Evolutionary conservation across 2,888 invertebrate genomes (phyloP).

Genomic region (Limnephilus marmoratus): DNA sequence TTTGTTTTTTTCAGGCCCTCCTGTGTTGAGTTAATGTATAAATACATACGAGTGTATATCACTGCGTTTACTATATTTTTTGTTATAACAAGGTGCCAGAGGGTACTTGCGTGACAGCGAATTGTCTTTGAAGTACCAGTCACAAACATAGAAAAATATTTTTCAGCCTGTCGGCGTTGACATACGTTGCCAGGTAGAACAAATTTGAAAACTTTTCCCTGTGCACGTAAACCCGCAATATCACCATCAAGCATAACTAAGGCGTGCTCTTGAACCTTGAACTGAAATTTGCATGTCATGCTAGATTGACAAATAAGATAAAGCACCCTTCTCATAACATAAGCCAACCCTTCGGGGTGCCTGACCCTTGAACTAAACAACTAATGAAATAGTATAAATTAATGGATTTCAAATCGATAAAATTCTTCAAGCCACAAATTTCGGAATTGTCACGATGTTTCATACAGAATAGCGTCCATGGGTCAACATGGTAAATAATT

Average conservation of each 20-base stretch:
- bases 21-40: too few species aligned
- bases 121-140: background rate
- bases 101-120: too few species aligned
- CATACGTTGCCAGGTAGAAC: background rate
- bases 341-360: background rate
- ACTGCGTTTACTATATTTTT: too few species aligned
- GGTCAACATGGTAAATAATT: too few species aligned
- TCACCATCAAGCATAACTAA: background rate
- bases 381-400: background rate
- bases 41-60: too few species aligned
- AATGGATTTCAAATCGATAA: background rate
- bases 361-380: background rate
- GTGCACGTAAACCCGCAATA: background rate
- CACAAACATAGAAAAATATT: background rate
- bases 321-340: background rate
- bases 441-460: background rate
- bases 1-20: too few species aligned
- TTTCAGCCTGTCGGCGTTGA: background rate
- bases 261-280: background rate
- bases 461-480: too few species aligned
- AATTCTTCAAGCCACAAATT: background rate
- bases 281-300: background rate
- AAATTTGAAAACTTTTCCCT: background rate
- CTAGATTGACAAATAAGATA: background rate
- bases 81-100: too few species aligned